Percentiles rank a stretch among this genome's conserved stretches.
Conservation (phyloP, 2,113 vertebrate genomes). For the Rynchops niger region DNA sequence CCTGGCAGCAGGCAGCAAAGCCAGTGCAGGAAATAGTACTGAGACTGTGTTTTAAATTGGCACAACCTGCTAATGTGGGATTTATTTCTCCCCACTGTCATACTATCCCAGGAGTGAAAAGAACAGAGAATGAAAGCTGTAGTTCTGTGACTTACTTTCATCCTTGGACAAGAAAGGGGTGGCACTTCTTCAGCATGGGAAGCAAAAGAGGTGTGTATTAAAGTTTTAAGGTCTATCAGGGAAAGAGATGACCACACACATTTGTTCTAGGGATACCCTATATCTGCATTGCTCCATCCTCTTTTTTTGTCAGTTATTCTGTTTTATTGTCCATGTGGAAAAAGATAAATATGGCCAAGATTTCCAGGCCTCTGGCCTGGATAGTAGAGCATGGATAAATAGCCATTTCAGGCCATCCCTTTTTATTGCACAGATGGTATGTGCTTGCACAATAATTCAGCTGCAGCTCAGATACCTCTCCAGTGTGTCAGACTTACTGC, state of each 20-base stretch:
- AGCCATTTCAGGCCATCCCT: not conserved
- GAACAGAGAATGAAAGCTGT: not conserved
- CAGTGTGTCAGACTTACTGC: not conserved
- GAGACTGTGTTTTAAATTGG: not conserved
- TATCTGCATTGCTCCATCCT: not conserved
- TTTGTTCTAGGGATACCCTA: not conserved
- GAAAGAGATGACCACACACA: not conserved
- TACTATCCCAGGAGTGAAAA: not conserved
- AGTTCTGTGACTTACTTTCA: not conserved
- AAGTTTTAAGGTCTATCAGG: not conserved
- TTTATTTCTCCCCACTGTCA: not conserved
- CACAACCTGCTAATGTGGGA: not conserved
- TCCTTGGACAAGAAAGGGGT: not conserved
- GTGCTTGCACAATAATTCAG: not conserved
- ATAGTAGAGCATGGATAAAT: not conserved
- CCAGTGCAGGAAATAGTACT: not conserved
- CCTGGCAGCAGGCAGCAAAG: not conserved
- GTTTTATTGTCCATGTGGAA: not conserved
- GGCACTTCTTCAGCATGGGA: not conserved
- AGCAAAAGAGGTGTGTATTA: not conserved
- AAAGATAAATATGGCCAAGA: not conserved
- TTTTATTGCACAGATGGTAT: conserved; percentile 9
- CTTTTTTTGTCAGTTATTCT: not conserved
- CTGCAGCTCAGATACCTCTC: not conserved
- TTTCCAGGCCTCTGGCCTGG: not conserved